Evolutionary conservation across 2,888 invertebrate genomes (phyloP), one percentile per base, ranked within the genome.

Genomic region (Brachycybe producta): DNA sequence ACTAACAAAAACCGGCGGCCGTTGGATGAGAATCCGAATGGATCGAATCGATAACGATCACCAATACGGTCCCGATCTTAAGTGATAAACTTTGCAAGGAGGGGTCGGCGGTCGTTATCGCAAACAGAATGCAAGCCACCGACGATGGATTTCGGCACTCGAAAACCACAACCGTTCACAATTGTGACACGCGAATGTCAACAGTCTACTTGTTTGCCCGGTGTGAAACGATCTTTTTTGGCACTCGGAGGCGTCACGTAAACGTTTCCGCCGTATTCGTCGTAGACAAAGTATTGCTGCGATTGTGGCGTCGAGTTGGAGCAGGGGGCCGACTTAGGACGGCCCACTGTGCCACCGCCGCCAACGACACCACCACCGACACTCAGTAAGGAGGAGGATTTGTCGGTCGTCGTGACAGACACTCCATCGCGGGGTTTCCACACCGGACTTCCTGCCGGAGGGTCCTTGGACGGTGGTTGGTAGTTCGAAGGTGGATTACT

Each of bases 401-500:
- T 50, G 15, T 50, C 43, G 2, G 41, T 28, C n/a, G n/a, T n/a
- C n/a, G n/a, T n/a, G 24, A 48, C 27, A n/a, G 15, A 36, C 5
- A 48, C 45, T 36, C 57, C 57, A 76, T 90, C 88, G 75, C 91
- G 82, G 74, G 90, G 91, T 79, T 92, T 92, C 92, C 92, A 94
- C 75, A 94, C 85, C 71, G 94, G 94, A 73, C 92, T 92, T 75
- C 91, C 91, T 83, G 80, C 76, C n/a, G 55, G 52, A 19, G 52
- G 41, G 36, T 40, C 50, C 17, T 41, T 49, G 42, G 52, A 49
- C 23, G 52, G 43, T 15, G 90, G 88, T 62, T 90, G 87, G 71
- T 88, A 90, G 68, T 82, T 84, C 62, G 86, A 82, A 53, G 91
- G 91, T 64, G 88, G 87, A 70, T 90, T 85, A 59, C 90, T 91